Evolutionary conservation across 2,797 vertebrate species (phyloP), one percentile per base, ranked within the genome.

Genomic region (Sardinella longiceps): DNA sequence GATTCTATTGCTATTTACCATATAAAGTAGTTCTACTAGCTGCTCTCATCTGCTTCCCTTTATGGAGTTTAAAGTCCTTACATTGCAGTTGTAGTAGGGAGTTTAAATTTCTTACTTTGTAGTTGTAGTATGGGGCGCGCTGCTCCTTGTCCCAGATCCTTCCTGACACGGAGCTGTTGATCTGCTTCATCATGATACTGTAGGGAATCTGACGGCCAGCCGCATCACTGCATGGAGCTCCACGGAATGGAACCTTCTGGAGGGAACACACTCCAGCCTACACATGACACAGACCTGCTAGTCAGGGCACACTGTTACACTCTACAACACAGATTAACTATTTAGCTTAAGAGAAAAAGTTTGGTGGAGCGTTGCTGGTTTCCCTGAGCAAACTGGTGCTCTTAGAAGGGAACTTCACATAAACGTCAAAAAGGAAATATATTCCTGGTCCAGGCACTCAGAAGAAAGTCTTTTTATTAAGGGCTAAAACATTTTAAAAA

Each of bases 141-240:
- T 98, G 96, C 20, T 90, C 43, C 74, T 94, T 83, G 88, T 98
- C 94, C 98, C 98, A 99, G 39, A 97, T 91, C 82, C 94, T 89
- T 80, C 97, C 97, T 6, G 96, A 96, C 63, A 95, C n/a, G 0
- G 98, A 99, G 84, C 77, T 90, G 82, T 96, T 96, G 84, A 97
- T 88, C 90, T 96, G 95, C 89, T 95, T 95, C 97, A 98, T 98
- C 82, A 99, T 96, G 82, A 83, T 86, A 80, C 92, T 90, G 18
- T 98, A 99, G 0, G 95, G 30, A 10, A 98, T 95, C 91, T 99
- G 98, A 6, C 0, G 92, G 51, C 97, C 97, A 7, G 95, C 96
- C 6, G 97, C 98, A 80, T 98, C 97, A 0, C 97, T 99, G 90
- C 98, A 99, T 1, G 97, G 97, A 81, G 96, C 97, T 5, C 97